Conservation (phyloP, 1,140 invertebrate species). For the Procambarus virginalis region DNA sequence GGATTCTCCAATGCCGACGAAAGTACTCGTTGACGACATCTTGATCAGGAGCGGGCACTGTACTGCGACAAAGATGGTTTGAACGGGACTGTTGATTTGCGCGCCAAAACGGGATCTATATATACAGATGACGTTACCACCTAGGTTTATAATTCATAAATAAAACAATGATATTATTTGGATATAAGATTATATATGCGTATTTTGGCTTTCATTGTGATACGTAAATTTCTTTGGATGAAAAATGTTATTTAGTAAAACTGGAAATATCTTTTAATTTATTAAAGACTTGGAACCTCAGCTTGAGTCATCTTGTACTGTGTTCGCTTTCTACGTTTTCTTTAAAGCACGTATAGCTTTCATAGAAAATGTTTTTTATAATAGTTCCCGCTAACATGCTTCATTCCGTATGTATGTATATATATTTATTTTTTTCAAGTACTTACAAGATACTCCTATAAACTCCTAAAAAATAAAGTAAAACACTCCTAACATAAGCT, state of each 20-base stretch:
- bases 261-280: not conserved
- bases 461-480: too few relatives aligned
- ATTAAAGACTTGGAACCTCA: not conserved
- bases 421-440: too few relatives aligned
- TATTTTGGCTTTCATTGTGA: too few relatives aligned
- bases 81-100: constrained; percentile 34
- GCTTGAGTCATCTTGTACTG: not conserved
- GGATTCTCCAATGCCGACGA: constrained; percentile 45
- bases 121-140: not conserved
- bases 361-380: too few relatives aligned
- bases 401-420: too few relatives aligned
- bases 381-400: too few relatives aligned
- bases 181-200: too few relatives aligned
- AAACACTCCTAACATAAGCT: too few relatives aligned
- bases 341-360: not conserved
- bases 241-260: not conserved
- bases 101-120: constrained; percentile 42
- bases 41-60: not conserved
- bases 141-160: not conserved
- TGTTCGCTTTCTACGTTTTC: constrained; percentile 41
- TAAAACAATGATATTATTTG: not conserved
- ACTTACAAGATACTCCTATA: too few relatives aligned
- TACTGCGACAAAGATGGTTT: too few relatives aligned
- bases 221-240: not conserved
- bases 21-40: constrained; percentile 40